phyloP scores from a whole-genome alignment of 2,797 vertebrate species.

The Arremon brunneinucha region DNA sequence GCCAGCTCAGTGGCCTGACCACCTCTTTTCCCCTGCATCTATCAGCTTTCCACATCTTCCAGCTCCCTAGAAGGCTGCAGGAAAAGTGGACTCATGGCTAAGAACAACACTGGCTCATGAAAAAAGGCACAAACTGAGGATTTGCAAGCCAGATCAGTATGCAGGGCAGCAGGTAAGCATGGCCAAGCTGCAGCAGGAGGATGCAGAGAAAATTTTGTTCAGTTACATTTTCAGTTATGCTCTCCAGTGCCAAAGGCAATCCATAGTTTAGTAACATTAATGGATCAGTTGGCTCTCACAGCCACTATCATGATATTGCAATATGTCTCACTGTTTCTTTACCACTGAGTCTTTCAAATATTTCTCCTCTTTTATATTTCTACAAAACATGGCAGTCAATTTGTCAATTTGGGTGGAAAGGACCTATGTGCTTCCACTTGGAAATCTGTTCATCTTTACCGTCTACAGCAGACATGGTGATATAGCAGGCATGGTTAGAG shows the following conservation, averaged over 20 bases:
- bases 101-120: rapidly evolving
- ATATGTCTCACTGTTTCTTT: neutral
- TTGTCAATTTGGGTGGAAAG: neutral
- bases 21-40: neutral
- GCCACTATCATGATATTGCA: neutral
- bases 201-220: neutral
- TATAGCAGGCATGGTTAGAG: neutral
- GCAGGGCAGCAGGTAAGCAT: neutral
- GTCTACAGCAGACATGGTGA: neutral
- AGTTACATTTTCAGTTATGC: neutral
- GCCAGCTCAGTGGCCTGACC: neutral
- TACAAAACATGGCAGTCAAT: neutral
- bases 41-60: neutral
- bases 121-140: neutral
- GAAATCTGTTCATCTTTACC: neutral
- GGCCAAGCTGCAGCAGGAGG: neutral
- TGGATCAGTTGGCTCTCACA: neutral
- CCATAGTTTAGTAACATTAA: neutral
- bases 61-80: neutral
- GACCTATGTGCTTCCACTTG: neutral
- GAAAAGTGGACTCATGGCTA: neutral
- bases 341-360: neutral
- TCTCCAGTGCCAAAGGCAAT: neutral
- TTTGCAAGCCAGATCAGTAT: neutral
- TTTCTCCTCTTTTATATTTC: neutral